phyloP scores from a whole-genome alignment of 2,797 vertebrate species.

The Myotis vivesi region DNA sequence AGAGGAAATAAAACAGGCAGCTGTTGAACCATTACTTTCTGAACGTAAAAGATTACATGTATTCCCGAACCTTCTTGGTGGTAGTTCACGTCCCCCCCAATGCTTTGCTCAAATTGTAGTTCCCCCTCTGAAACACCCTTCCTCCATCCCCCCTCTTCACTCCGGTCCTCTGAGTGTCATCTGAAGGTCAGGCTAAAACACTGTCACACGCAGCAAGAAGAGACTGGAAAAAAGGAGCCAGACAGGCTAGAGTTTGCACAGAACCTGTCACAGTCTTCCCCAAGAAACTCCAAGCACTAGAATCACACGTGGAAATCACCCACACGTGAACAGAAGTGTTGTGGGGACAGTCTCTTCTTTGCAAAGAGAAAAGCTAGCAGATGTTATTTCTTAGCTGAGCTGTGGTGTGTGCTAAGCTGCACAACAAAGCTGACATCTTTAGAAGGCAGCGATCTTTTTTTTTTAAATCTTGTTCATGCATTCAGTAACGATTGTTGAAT shows the following conservation, averaged over 20 bases:
- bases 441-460: slow-evolving; percentile 17
- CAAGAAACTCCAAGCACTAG: neutral
- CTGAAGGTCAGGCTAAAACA: neutral
- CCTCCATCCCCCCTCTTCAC: neutral
- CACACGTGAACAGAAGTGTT: neutral
- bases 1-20: neutral
- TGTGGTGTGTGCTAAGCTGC: neutral
- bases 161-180: neutral
- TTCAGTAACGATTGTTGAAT: slow-evolving; percentile 15
- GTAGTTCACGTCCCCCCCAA: neutral
- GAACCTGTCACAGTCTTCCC: neutral
- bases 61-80: accelerated
- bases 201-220: neutral
- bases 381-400: neutral
- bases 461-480: neutral
- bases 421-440: neutral
- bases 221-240: neutral
- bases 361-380: neutral
- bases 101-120: neutral
- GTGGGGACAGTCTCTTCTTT: neutral
- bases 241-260: neutral
- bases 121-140: neutral
- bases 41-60: neutral
- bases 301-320: neutral
- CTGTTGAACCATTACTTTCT: neutral